phyloP scores from a whole-genome alignment of 92 coral and sea anemone genomes.

The Epizoanthus illoricatus region DNA sequence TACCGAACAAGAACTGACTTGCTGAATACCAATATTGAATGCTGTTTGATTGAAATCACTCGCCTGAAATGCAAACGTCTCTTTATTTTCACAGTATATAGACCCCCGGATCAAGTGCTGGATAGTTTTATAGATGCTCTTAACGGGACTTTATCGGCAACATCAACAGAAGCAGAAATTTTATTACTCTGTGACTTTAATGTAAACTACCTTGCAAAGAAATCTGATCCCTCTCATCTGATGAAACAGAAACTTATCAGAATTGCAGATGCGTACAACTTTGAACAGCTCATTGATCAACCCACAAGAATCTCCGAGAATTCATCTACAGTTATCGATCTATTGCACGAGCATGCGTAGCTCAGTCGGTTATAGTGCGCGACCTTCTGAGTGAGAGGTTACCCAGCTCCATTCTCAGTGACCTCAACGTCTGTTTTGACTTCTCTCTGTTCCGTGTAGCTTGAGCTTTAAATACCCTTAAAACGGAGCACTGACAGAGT shows the following conservation, averaged over 20 bases:
- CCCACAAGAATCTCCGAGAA: constrained; percentile 26
- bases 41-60: constrained; percentile 49
- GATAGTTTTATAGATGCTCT: neutral
- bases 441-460: no score
- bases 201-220: neutral
- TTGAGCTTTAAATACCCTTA: no score
- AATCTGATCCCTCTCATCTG: neutral
- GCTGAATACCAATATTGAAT: constrained; percentile 25
- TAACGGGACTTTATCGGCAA: constrained; percentile 1
- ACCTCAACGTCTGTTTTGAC: no score
- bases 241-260: neutral
- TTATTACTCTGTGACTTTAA: constrained; percentile 7
- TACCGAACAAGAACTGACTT: constrained; percentile 45
- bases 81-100: constrained; percentile 37
- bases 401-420: no score
- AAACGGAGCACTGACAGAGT: no score
- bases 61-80: constrained; percentile 44
- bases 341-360: no score
- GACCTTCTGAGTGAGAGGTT: no score
- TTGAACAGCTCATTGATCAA: no score
- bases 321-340: constrained; percentile 7
- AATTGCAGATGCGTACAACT: neutral
- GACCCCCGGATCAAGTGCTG: constrained; percentile 29
- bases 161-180: constrained; percentile 2
- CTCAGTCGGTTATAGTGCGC: no score